Conservation (phyloP, 2,113 vertebrate species). For the Vulpes vulpes region DNA sequence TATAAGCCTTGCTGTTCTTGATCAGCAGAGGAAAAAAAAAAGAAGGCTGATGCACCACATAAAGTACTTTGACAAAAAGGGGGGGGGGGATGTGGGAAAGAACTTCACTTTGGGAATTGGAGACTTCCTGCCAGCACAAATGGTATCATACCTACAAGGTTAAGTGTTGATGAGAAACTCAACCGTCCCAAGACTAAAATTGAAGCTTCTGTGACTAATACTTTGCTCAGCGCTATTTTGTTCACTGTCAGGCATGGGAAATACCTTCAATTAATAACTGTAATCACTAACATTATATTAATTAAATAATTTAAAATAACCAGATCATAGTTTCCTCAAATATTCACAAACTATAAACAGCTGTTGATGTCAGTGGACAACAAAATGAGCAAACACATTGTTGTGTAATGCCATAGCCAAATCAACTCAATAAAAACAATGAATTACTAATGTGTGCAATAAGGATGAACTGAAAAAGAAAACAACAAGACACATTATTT, state of each 20-base stretch:
- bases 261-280: neutral
- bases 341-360: neutral
- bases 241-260: neutral
- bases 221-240: neutral
- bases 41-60: neutral
- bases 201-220: neutral
- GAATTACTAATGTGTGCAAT: neutral
- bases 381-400: neutral
- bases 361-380: neutral
- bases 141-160: too few relatives aligned
- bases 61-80: neutral
- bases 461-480: neutral
- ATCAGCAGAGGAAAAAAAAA: neutral
- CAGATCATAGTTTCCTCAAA: neutral
- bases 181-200: neutral
- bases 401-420: neutral
- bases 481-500: neutral
- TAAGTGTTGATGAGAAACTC: neutral
- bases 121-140: neutral
- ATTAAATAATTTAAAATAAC: constrained; percentile 3
- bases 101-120: neutral
- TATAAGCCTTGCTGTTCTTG: neutral
- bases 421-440: neutral
- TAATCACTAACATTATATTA: neutral
- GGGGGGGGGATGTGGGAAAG: neutral